A percentile compares a stretch with the other conserved stretches of the same genome.
phyloP scores from a whole-genome alignment of 2,797 vertebrate genomes.

The Staurois parvus region DNA sequence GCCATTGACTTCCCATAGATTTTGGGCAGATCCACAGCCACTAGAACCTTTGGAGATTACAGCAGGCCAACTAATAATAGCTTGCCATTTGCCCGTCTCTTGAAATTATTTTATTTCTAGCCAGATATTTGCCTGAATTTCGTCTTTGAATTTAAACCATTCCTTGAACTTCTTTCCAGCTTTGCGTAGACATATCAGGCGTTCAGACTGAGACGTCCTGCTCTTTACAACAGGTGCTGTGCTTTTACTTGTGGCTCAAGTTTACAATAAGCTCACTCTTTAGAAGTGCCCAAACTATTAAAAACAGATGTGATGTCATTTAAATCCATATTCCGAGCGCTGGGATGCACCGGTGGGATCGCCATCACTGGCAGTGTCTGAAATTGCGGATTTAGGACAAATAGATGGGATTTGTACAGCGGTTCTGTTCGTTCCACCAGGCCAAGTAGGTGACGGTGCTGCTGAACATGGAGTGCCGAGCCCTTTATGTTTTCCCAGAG shows the following conservation, averaged over 20 bases:
- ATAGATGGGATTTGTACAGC: conserved; percentile 34
- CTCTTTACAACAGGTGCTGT: conserved; percentile 25
- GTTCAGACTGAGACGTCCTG: neutral
- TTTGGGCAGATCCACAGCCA: no score
- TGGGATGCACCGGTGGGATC: conserved; percentile 20
- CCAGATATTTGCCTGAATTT: neutral
- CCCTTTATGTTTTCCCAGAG: conserved; percentile 15
- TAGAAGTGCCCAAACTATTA: conserved; percentile 22
- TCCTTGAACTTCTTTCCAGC: neutral
- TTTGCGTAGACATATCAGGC: neutral
- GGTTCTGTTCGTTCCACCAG: conserved; percentile 1
- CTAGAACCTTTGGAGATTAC: no score
- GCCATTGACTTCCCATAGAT: no score
- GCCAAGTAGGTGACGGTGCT: conserved; percentile 20
- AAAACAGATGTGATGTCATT: conserved; percentile 36
- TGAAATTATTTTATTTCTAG: neutral
- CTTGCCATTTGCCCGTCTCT: neutral
- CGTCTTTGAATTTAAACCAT: neutral
- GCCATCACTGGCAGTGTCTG: conserved; percentile 30
- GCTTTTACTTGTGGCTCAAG: neutral
- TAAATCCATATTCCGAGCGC: conserved; percentile 13
- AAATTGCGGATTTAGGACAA: conserved; percentile 49
- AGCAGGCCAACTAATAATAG: neutral
- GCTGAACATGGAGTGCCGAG: neutral
- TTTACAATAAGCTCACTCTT: conserved; percentile 22